Evolutionary conservation across 1,140 invertebrate genomes (phyloP).

Genomic region (Macrosteles quadrilineatus): DNA sequence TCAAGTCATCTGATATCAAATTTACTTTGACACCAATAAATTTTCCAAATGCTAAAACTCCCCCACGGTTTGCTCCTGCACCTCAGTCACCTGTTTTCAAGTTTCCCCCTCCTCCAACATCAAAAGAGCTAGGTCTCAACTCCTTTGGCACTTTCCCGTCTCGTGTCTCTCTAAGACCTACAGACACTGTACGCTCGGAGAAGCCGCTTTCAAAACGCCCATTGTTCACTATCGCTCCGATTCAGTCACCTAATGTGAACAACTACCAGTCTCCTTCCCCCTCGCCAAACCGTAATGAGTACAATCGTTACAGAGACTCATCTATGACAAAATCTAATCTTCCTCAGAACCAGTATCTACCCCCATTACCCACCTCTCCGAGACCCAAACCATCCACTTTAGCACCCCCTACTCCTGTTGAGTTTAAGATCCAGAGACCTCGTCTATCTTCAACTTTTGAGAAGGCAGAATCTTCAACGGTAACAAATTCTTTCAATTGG

Average conservation of each 20-base stretch:
- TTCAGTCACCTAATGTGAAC: neutral
- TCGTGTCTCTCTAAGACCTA: neutral
- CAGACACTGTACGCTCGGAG: neutral
- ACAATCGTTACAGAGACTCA: constrained; percentile 4
- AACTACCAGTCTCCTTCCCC: neutral
- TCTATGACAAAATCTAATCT: neutral
- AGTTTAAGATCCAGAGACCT: constrained; percentile 13
- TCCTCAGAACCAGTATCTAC: neutral
- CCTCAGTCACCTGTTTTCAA: constrained; percentile 16
- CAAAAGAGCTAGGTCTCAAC: neutral
- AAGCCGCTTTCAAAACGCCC: neutral
- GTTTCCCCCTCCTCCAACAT: neutral
- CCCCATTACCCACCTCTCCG: neutral
- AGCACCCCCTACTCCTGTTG: neutral
- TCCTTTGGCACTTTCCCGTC: neutral
- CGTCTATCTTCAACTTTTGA: neutral
- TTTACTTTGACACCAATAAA: too few species aligned
- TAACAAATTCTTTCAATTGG: too few species aligned
- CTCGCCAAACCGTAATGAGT: neutral
- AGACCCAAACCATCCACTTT: neutral
- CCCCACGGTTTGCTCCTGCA: neutral
- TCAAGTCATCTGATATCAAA: too few species aligned
- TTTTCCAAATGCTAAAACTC: too few species aligned
- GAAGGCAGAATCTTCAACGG: too few species aligned
- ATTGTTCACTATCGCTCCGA: neutral